Evolutionary conservation across 1,140 invertebrate species (phyloP).

Genomic region (Sitobion miscanthi): DNA sequence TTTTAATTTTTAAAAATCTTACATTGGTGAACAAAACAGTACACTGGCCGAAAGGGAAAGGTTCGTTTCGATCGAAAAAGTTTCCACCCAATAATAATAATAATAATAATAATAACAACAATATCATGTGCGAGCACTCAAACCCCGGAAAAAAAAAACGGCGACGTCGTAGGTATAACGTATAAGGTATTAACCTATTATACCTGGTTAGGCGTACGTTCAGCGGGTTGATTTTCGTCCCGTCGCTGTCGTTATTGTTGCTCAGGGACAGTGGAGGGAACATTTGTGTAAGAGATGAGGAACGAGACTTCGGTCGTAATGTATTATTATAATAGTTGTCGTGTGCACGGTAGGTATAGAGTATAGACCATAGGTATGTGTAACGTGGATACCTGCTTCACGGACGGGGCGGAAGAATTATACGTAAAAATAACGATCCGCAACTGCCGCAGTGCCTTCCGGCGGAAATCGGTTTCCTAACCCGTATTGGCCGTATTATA

Average conservation of each 20-base stretch:
- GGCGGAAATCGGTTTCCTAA: background rate
- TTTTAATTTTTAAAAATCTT: too few species aligned
- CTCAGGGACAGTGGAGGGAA: background rate
- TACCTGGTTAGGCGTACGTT: too few species aligned
- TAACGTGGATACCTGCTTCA: background rate
- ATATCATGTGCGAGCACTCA: too few species aligned
- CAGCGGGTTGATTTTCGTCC: background rate
- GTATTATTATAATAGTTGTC: conserved; percentile 7
- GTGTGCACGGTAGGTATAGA: background rate
- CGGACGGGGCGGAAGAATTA: background rate
- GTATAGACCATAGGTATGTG: background rate
- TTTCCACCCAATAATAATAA: too few species aligned
- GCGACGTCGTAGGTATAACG: background rate
- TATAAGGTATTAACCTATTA: too few species aligned
- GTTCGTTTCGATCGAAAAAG: too few species aligned
- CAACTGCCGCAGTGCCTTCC: background rate
- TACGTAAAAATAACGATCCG: background rate
- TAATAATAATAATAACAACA: too few species aligned
- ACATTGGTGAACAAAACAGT: too few species aligned
- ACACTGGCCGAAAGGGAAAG: too few species aligned
- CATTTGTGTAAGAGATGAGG: background rate
- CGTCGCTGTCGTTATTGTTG: background rate
- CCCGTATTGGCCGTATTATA: background rate
- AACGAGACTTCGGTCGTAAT: background rate
- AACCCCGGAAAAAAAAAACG: too few species aligned